Percentiles rank a stretch among this genome's conserved stretches.
Conservation (phyloP, 2,797 vertebrate species). For the Valencia hispanica region DNA sequence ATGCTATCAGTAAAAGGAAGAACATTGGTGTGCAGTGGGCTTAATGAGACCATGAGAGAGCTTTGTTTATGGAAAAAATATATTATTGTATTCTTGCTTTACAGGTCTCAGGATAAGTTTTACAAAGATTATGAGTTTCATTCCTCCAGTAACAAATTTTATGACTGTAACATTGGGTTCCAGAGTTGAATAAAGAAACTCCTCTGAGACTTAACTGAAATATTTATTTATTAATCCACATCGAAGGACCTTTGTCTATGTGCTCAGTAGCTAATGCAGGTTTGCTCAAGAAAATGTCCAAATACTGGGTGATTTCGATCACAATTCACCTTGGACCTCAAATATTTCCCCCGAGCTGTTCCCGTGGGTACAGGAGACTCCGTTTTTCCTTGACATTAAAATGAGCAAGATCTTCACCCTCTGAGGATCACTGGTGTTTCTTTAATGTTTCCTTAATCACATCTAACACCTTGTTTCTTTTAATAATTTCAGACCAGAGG, state of each 20-base stretch:
- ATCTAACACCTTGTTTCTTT: conserved; percentile 57
- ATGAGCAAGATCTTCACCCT: conserved; percentile 49
- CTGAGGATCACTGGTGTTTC: conserved; percentile 43
- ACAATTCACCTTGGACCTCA: conserved; percentile 16
- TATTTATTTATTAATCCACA: conserved; percentile 17
- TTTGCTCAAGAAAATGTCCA: conserved; percentile 14
- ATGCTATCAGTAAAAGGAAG: conserved; percentile 1
- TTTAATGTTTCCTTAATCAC: conserved; percentile 51
- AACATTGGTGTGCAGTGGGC: conserved; percentile 11
- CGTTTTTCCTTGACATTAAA: conserved; percentile 30
- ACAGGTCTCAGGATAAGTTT: conserved; percentile 15
- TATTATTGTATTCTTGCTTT: conserved; percentile 2
- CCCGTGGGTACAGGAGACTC: background rate
- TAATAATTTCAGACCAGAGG: conserved; percentile 34
- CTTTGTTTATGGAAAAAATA: background rate
- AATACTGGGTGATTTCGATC: background rate
- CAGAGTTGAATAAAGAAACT: conserved; percentile 7
- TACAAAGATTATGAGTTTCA: conserved; percentile 8
- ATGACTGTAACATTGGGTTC: conserved; percentile 5
- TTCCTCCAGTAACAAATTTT: conserved; percentile 16
- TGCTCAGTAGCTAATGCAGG: background rate
- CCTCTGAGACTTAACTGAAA: conserved; percentile 6
- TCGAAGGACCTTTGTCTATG: conserved; percentile 15
- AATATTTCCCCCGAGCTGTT: conserved; percentile 18
- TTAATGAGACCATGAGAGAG: conserved; percentile 30